Evolutionary conservation across 2,113 vertebrate species (phyloP).

Genomic region (Boleophthalmus pectinirostris): DNA sequence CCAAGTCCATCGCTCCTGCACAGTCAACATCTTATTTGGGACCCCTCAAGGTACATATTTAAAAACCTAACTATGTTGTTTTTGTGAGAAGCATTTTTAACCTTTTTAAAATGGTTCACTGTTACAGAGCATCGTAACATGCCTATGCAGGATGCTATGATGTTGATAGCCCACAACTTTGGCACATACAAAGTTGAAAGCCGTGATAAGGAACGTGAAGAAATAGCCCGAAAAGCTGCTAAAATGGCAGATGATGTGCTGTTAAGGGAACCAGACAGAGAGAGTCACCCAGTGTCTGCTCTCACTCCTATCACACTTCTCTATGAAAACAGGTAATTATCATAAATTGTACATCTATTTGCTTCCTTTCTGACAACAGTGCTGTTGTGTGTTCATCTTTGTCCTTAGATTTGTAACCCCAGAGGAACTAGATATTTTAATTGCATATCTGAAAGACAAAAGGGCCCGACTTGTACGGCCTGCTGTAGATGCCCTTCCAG

Average conservation of each 20-base stretch:
- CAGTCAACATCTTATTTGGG: conserved; percentile 97
- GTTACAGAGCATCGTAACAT: conserved; percentile 93
- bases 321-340: conserved; percentile 75
- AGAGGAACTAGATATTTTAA: conserved; percentile 88
- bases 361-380: background rate
- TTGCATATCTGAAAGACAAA: conserved; percentile 89
- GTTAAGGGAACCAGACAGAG: conserved; percentile 87
- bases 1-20: conserved; percentile 96
- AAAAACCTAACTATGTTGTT: background rate
- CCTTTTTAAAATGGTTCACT: background rate
- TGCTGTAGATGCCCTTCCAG: conserved; percentile 78
- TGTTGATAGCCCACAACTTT: conserved; percentile 92
- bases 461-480: conserved; percentile 84
- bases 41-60: conserved; percentile 89
- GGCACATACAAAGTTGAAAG: conserved; percentile 90
- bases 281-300: conserved; percentile 72
- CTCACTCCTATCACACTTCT: conserved; percentile 76
- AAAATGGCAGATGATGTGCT: conserved; percentile 96
- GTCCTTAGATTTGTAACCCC: conserved; percentile 84
- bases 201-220: conserved; percentile 92
- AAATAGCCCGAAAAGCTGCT: conserved; percentile 91
- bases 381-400: background rate
- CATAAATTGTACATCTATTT: background rate
- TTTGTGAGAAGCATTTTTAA: background rate
- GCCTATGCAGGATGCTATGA: conserved; percentile 97